Conservation (phyloP, 2,888 invertebrate species). For the Stenodema calcarata region DNA sequence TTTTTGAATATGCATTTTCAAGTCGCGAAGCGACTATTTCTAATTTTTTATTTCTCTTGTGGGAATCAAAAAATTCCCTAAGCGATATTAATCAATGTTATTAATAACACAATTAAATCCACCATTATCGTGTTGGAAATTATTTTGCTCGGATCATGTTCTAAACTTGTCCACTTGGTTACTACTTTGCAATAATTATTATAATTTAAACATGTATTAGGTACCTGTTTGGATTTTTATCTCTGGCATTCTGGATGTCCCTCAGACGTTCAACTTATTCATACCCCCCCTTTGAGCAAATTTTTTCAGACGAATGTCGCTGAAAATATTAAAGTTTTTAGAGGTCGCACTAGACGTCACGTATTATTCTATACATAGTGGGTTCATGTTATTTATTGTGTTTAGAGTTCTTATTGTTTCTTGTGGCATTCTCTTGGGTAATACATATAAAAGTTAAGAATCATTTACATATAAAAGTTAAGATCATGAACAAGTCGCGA, state of each 20-base stretch:
- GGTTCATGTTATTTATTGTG: neutral
- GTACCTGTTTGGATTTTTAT: neutral
- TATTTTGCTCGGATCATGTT: neutral
- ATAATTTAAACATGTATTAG: neutral
- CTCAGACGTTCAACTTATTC: neutral
- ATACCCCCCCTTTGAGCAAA: neutral
- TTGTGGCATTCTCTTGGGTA: neutral
- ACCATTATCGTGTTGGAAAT: slow-evolving; percentile 16
- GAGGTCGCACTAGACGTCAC: neutral
- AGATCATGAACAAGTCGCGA: neutral
- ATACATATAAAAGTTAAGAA: too few species aligned
- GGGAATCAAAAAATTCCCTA: neutral
- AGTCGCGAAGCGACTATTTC: slow-evolving; percentile 16
- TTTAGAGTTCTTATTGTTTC: neutral
- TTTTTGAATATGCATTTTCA: neutral
- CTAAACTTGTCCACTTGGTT: neutral
- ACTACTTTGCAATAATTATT: neutral
- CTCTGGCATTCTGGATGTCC: neutral
- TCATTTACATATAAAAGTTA: neutral
- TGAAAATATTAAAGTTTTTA: neutral
- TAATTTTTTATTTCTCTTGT: neutral
- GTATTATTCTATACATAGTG: neutral
- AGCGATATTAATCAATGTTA: slow-evolving; percentile 7
- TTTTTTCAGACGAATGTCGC: neutral
- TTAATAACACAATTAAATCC: slow-evolving; percentile 23